Conservation (phyloP, 2,888 invertebrate genomes). For the Macrosoma leucophasiata region DNA sequence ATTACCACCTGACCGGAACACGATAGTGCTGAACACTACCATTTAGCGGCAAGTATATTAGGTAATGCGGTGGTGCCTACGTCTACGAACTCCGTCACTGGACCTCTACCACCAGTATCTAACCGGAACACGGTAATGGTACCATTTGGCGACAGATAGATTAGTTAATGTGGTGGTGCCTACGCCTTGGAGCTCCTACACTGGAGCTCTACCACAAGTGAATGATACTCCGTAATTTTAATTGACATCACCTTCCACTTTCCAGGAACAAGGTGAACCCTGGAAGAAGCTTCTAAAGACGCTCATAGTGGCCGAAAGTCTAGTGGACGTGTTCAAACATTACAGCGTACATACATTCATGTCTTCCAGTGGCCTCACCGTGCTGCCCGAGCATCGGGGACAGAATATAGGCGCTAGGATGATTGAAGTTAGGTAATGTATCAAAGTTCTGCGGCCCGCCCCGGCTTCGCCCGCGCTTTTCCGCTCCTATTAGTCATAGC, state of each 20-base stretch:
- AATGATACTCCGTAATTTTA: slow-evolving; percentile 1
- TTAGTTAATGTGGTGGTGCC: too few species aligned
- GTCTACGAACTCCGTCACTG: too few species aligned
- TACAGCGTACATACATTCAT: slow-evolving; percentile 51
- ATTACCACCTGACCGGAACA: too few species aligned
- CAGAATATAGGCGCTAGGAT: slow-evolving; percentile 62
- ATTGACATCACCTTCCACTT: slow-evolving; percentile 1
- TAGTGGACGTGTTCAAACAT: slow-evolving; percentile 46
- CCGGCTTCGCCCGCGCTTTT: too few species aligned
- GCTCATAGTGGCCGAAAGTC: slow-evolving; percentile 37
- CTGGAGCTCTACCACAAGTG: not conserved
- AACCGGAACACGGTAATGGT: too few species aligned
- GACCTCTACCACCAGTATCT: too few species aligned
- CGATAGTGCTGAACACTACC: too few species aligned
- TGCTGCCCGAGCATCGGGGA: slow-evolving; percentile 48
- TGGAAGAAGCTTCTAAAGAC: slow-evolving; percentile 51
- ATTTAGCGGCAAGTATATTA: too few species aligned
- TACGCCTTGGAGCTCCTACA: not conserved
- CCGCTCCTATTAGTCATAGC: too few species aligned
- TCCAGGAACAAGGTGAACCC: slow-evolving; percentile 46
- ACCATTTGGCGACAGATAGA: too few species aligned
- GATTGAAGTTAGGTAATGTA: slow-evolving; percentile 46
- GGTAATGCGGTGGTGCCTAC: too few species aligned
- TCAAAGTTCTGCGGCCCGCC: too few species aligned
- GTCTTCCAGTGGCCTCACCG: slow-evolving; percentile 58